Conservation (phyloP, 2,888 invertebrate species). For the Amblyjoppa proteus region DNA sequence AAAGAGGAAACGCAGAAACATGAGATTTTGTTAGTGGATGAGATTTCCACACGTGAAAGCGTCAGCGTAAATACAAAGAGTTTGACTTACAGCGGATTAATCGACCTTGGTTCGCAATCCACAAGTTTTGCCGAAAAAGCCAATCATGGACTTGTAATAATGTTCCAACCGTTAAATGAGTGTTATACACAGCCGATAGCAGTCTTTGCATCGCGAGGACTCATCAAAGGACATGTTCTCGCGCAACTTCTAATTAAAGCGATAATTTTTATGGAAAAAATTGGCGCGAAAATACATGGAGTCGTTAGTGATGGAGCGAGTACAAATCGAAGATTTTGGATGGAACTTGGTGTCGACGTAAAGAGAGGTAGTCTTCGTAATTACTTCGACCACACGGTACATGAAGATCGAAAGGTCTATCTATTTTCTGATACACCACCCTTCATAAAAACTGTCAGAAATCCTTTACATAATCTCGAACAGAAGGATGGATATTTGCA, state of each 20-base stretch:
- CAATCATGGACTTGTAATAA: constrained; percentile 62
- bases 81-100: constrained; percentile 56
- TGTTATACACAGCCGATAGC: constrained; percentile 63
- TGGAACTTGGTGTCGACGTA: constrained; percentile 61
- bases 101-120: constrained; percentile 57
- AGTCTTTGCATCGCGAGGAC: constrained; percentile 55
- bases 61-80: constrained; percentile 49
- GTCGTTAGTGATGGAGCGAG: constrained; percentile 62
- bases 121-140: constrained; percentile 50
- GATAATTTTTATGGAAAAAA: constrained; percentile 55
- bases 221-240: constrained; percentile 36
- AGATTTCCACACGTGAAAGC: constrained; percentile 56
- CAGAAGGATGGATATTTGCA: constrained; percentile 4
- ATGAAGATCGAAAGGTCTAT: constrained; percentile 53
- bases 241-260: constrained; percentile 58
- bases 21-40: constrained; percentile 58
- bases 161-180: constrained; percentile 64
- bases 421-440: neutral
- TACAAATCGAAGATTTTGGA: constrained; percentile 67
- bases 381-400: constrained; percentile 57
- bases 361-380: constrained; percentile 36
- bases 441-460: constrained; percentile 15
- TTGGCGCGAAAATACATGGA: constrained; percentile 61
- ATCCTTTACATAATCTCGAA: neutral
- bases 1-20: constrained; percentile 45